phyloP scores from a whole-genome alignment of 2,888 invertebrate genomes.

The Fragum fragum region DNA sequence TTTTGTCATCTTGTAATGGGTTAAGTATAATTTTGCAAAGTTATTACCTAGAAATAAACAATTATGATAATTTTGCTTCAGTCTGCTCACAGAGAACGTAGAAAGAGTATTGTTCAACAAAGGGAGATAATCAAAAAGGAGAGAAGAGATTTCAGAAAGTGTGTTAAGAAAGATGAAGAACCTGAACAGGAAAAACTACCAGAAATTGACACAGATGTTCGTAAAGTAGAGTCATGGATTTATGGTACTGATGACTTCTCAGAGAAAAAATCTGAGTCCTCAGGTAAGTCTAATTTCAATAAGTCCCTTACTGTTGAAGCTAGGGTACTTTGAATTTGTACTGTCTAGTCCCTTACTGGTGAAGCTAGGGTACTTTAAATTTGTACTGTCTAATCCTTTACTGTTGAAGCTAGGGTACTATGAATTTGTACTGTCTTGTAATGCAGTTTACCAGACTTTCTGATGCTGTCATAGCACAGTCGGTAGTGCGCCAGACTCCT shows the following conservation, averaged over 20 bases:
- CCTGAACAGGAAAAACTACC: conserved; percentile 39
- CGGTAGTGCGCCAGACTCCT: too few relatives aligned
- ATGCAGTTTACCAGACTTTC: too few relatives aligned
- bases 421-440: too few relatives aligned
- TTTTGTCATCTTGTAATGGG: too few relatives aligned
- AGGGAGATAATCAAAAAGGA: conserved; percentile 56
- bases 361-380: too few relatives aligned
- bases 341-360: too few relatives aligned
- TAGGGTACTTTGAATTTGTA: too few relatives aligned
- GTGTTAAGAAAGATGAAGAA: conserved; percentile 46
- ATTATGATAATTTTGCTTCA: neutral
- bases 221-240: conserved; percentile 58
- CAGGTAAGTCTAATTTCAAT: neutral
- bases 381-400: too few relatives aligned
- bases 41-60: too few relatives aligned
- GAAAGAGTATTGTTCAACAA: conserved; percentile 45
- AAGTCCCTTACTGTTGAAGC: neutral
- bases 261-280: conserved; percentile 26
- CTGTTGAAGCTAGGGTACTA: too few relatives aligned
- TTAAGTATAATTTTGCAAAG: too few relatives aligned
- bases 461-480: too few relatives aligned
- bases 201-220: conserved; percentile 31
- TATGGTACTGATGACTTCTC: conserved; percentile 50
- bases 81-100: conserved; percentile 42
- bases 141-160: conserved; percentile 39